phyloP scores from a whole-genome alignment of 2,113 vertebrate genomes.

The Menura novaehollandiae region DNA sequence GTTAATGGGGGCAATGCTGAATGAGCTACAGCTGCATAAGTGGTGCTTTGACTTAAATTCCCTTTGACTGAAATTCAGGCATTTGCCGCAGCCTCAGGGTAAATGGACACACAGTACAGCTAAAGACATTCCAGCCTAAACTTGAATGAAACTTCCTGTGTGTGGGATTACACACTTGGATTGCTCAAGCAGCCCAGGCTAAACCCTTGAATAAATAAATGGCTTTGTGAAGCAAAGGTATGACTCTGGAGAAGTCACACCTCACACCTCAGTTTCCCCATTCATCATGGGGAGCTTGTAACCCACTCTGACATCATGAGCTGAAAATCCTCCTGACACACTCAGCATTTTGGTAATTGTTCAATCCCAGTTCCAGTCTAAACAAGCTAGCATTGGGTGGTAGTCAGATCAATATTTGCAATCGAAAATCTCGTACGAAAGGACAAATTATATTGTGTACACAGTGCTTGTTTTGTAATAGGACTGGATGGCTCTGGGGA shows the following conservation, averaged over 20 bases:
- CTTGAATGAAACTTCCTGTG: background rate
- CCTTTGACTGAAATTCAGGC: background rate
- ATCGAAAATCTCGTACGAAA: background rate
- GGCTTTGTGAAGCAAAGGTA: background rate
- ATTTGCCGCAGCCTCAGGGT: background rate
- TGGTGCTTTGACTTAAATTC: background rate
- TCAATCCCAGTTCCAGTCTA: background rate
- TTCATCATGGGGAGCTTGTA: background rate
- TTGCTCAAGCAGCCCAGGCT: background rate
- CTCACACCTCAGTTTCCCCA: background rate
- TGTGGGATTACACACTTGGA: background rate
- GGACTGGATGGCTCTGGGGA: background rate
- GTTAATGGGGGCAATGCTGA: background rate
- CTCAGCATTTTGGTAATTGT: background rate
- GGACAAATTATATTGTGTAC: background rate
- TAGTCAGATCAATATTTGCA: background rate
- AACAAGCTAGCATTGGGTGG: background rate
- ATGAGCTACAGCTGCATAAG: background rate
- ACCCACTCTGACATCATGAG: background rate
- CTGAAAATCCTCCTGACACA: background rate
- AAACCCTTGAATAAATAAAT: background rate
- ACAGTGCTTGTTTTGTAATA: background rate
- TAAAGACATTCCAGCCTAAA: background rate
- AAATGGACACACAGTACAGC: background rate
- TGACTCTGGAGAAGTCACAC: background rate